These are phyloP conservation scores for Neosalanx taihuensis DNA, from an alignment of 2,797 vertebrate genomes.

Conservation along the genomic window DNA sequence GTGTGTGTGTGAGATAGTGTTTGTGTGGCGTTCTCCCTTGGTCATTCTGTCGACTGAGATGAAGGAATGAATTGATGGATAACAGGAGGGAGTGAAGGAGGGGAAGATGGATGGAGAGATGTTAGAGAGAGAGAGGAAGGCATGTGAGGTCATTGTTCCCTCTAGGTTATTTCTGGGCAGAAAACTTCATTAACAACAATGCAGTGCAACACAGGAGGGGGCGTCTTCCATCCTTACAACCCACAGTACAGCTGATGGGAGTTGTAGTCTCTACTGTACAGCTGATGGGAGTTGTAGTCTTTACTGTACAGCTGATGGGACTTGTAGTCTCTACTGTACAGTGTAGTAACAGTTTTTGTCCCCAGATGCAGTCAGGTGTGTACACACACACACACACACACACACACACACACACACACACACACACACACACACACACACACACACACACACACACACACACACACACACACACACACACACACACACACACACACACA, in stretches of 20 bases:
- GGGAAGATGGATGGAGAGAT: neutral
- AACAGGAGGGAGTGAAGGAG: neutral
- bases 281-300: too few relatives aligned
- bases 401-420: too few relatives aligned
- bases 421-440: neutral
- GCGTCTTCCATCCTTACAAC: neutral
- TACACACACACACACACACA: too few relatives aligned
- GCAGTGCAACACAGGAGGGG: neutral
- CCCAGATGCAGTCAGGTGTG: too few relatives aligned
- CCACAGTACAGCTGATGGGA: neutral
- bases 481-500: neutral
- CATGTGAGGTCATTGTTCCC: conserved; percentile 7
- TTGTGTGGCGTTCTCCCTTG: too few relatives aligned
- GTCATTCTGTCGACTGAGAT: too few relatives aligned
- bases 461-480: neutral
- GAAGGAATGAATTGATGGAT: neutral
- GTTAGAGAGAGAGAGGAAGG: too few relatives aligned
- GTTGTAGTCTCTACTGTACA: too few relatives aligned
- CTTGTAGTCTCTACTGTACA: too few relatives aligned
- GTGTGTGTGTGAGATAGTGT: conserved; percentile 23
- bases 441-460: neutral
- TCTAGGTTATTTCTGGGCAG: neutral
- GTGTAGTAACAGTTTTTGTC: too few relatives aligned
- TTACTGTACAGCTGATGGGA: neutral
- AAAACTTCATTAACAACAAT: neutral